A percentile compares a stretch with the other conserved stretches of the same genome.
Conservation (phyloP, 2,888 invertebrate genomes). For the Papilio demoleus region DNA sequence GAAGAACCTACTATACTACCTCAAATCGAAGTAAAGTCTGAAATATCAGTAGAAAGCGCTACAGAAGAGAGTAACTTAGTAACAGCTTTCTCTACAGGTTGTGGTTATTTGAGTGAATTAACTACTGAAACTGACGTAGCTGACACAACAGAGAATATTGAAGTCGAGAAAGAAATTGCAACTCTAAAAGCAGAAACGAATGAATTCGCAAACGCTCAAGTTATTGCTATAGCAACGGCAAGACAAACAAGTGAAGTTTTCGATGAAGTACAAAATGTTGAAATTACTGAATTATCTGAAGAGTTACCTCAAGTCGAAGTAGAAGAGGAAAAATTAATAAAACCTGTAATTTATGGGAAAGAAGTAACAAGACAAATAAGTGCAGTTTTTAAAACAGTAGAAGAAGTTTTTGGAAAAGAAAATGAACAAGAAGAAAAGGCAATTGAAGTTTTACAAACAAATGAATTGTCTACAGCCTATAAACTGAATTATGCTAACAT, state of each 20-base stretch:
- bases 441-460: background rate
- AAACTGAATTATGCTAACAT: slow-evolving; percentile 20
- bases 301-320: background rate
- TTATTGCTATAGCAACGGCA: slow-evolving; percentile 7
- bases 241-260: slow-evolving; percentile 12
- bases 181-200: background rate
- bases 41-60: slow-evolving; percentile 43
- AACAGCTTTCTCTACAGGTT: slow-evolving; percentile 45
- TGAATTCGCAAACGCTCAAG: background rate
- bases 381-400: background rate
- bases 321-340: slow-evolving; percentile 6
- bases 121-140: background rate
- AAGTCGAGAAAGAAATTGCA: background rate
- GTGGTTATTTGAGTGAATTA: slow-evolving; percentile 45
- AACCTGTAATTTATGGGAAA: slow-evolving; percentile 8
- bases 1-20: background rate
- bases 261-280: slow-evolving; percentile 1
- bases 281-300: slow-evolving; percentile 1
- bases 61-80: slow-evolving; percentile 45
- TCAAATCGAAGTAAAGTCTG: slow-evolving; percentile 35
- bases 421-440: slow-evolving; percentile 10
- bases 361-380: slow-evolving; percentile 14
- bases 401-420: background rate
- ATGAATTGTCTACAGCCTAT: background rate
- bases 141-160: background rate